Percentiles rank a stretch among this genome's conserved stretches.
phyloP scores from a whole-genome alignment of 2,888 invertebrate genomes.

The Syrista parreyssii region DNA sequence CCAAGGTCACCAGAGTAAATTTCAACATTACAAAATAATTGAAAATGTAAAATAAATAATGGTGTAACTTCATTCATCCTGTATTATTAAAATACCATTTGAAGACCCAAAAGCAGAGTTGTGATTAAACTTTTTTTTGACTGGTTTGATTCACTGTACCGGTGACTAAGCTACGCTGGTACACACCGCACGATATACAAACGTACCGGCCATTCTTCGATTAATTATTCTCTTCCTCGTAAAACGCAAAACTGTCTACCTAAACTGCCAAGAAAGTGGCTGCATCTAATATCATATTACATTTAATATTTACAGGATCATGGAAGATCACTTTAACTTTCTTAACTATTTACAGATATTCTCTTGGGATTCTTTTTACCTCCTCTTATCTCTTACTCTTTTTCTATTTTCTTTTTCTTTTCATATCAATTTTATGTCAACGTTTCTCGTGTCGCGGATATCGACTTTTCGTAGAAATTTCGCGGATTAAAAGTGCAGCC shows the following conservation, averaged over 20 bases:
- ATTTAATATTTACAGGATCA: constrained; percentile 38
- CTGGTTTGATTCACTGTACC: constrained; percentile 43
- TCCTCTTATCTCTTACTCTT: background rate
- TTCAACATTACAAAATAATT: background rate
- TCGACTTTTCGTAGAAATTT: background rate
- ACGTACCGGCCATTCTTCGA: constrained; percentile 42
- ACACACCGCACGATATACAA: constrained; percentile 34
- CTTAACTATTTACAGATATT: background rate
- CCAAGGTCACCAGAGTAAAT: background rate
- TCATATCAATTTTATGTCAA: background rate
- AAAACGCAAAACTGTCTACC: background rate
- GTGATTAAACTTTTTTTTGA: constrained; percentile 27
- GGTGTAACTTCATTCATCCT: constrained; percentile 24
- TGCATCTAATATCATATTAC: constrained; percentile 1
- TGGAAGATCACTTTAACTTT: background rate
- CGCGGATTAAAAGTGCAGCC: constrained; percentile 14
- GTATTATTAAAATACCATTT: constrained; percentile 41
- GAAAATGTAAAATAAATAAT: constrained; percentile 23
- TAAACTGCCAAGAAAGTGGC: background rate
- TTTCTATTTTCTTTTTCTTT: constrained; percentile 1
- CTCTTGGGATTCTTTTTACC: background rate
- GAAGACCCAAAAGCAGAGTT: constrained; percentile 30
- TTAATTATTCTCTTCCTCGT: constrained; percentile 11
- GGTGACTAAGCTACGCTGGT: constrained; percentile 34
- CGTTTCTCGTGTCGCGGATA: background rate